Evolutionary conservation across 2,888 invertebrate genomes (phyloP).

Genomic region (Aphidoletes aphidimyza): DNA sequence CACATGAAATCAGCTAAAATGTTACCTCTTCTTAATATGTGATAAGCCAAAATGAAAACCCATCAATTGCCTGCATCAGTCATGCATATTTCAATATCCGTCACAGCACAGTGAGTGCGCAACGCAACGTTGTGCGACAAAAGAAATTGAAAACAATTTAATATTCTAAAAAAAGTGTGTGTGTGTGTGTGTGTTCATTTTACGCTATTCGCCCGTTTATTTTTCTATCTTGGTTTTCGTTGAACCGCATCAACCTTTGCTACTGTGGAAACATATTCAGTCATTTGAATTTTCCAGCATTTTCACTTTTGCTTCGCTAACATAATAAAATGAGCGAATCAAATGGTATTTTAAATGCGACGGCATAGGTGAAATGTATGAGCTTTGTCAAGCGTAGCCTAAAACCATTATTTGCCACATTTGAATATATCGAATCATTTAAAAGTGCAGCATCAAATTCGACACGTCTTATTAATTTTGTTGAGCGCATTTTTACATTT

Average conservation of each 20-base stretch:
- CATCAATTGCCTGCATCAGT: constrained; percentile 16
- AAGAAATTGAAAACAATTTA: constrained; percentile 44
- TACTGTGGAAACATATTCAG: too few species aligned
- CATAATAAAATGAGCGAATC: not conserved
- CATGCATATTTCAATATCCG: constrained; percentile 41
- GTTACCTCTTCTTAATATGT: too few species aligned
- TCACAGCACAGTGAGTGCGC: not conserved
- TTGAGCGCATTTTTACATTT: not conserved
- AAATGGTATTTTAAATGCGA: constrained; percentile 50
- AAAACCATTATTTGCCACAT: not conserved
- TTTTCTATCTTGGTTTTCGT: constrained; percentile 18
- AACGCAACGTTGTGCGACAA: not conserved
- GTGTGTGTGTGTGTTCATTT: not conserved
- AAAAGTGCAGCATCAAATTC: constrained; percentile 17
- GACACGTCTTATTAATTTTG: constrained; percentile 54
- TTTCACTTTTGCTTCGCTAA: too few species aligned
- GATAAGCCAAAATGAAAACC: not conserved
- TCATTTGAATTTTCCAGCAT: not conserved
- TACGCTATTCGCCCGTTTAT: constrained; percentile 4
- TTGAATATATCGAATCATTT: not conserved
- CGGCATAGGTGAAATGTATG: not conserved
- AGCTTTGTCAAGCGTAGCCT: constrained; percentile 42
- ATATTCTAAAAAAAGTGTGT: constrained; percentile 16
- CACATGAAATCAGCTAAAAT: not conserved
- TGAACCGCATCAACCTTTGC: not conserved